Evolutionary conservation across 2,888 invertebrate genomes (phyloP), one percentile per base, ranked within the genome.

Genomic region (Hymenopus coronatus): DNA sequence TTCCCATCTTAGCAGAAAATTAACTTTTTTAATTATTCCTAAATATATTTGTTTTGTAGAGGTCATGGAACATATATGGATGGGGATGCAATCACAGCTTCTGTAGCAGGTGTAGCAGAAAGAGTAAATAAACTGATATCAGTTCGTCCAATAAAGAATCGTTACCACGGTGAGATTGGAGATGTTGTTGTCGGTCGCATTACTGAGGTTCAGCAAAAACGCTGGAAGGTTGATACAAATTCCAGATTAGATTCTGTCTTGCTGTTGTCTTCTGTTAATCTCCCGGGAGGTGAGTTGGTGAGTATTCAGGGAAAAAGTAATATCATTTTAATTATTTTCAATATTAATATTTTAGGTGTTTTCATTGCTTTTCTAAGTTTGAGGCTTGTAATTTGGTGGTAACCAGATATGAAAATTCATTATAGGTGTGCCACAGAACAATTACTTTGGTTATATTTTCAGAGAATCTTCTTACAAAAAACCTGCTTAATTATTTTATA

Each of bases 271-370:
- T 97, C 98, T 70, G 98, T 99, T 1, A 99, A 99, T 94, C 94
- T 99, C 90, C 99, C 99, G n/a, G 99, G 99, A 46, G 98, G 98
- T 88, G 99, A 99, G 94, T 94, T 99, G 95, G 97, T 97, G 94
- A 93, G 93, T 85, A 83, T 89, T 81, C 87, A 28, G 20, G 0
- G 20, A 70, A 70, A 70, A 70, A 70, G 2, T 33, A 40, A 12
- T 12, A 33, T 1, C 40, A 40, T 40, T 40, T 40, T 12, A 1
- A 7, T 4, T 6, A 40, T 12, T 6, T 40, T 6, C 12, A 40
- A 40, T 12, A 40, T 12, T 40, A 40, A 40, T 40, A 33, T 3
- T 33, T 33, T 33, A 33, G 4, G 40, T 40, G 40, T 6, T 40
- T 3, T 40, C 40, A 40, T 40, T 12, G 40, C 12, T 12, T 40